Percentiles rank a stretch among this genome's conserved stretches.
Evolutionary conservation across 2,888 invertebrate genomes (phyloP).

Genomic region (Sminthurides aquaticus): DNA sequence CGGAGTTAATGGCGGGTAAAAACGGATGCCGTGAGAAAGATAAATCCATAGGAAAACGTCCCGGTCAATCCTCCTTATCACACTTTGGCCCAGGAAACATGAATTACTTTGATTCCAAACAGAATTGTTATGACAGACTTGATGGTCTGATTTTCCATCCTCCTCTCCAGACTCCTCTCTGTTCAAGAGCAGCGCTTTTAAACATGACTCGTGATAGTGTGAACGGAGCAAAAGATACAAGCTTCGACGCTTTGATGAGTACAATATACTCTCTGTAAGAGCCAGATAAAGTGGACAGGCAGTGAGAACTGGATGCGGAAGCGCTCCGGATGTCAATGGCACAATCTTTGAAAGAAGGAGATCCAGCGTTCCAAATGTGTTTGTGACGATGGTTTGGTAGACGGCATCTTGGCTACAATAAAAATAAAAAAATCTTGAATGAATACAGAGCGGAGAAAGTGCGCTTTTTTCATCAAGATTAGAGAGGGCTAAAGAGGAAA

Average conservation of each 20-base stretch:
- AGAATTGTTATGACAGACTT: too few species aligned
- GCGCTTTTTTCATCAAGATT: too few species aligned
- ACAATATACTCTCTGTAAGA: slow-evolving; percentile 19
- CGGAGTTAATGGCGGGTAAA: neutral
- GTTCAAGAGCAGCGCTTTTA: neutral
- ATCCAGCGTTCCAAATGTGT: slow-evolving; percentile 35
- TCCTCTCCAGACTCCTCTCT: too few species aligned
- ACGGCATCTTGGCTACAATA: slow-evolving; percentile 36
- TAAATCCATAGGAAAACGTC: slow-evolving; percentile 27
- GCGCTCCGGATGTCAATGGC: neutral
- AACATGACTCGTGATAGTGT: slow-evolving; percentile 23
- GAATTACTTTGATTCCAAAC: neutral
- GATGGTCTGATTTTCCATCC: too few species aligned
- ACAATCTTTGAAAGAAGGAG: slow-evolving; percentile 23
- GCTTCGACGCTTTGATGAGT: slow-evolving; percentile 24
- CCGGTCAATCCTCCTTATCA: slow-evolving; percentile 14
- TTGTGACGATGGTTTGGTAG: slow-evolving; percentile 39
- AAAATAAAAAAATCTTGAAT: neutral
- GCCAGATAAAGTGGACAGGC: slow-evolving; percentile 29
- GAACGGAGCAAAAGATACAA: slow-evolving; percentile 24
- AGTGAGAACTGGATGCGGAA: neutral
- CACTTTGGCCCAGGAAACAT: neutral
- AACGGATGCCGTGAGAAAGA: slow-evolving; percentile 19
- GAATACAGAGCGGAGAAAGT: too few species aligned
- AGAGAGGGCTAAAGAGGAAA: too few species aligned